These are phyloP conservation scores for Turritopsis rubra DNA, from an alignment of 30 jellyfish, hydroid and myxozoan species.

Conservation along the genomic window DNA sequence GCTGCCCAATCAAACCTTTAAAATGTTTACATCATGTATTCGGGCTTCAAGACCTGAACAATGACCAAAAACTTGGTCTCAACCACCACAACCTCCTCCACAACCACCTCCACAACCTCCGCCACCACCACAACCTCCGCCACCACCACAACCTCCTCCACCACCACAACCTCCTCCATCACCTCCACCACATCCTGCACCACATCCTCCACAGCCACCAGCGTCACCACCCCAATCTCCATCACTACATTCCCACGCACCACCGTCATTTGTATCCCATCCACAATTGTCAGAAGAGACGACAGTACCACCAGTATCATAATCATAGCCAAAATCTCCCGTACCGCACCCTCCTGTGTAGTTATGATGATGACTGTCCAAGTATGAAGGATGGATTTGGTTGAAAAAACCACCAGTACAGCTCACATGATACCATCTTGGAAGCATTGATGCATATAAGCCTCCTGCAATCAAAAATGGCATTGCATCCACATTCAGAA, in stretches of 20 bases:
- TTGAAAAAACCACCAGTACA: conserved; percentile 22
- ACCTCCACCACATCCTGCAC: conserved; percentile 37
- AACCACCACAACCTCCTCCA: conserved; percentile 40
- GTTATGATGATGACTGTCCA: conserved; percentile 6
- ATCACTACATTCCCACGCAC: conserved; percentile 32
- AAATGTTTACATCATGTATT: too few relatives aligned
- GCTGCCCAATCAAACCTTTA: too few relatives aligned
- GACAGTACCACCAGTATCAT: conserved; percentile 26
- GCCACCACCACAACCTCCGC: conserved; percentile 44
- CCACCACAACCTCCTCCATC: conserved; percentile 45
- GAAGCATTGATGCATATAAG: conserved; percentile 34
- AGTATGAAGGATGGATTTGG: conserved; percentile 21
- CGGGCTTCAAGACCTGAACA: too few relatives aligned
- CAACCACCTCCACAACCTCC: conserved; percentile 36
- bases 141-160: conserved; percentile 45
- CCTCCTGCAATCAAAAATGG: conserved; percentile 46
- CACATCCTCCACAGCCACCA: conserved; percentile 39
- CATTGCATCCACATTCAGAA: conserved; percentile 41
- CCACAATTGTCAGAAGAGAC: conserved; percentile 13
- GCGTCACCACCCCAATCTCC: conserved; percentile 43
- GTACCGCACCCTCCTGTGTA: conserved; percentile 32
- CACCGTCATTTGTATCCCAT: conserved; percentile 23
- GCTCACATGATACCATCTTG: conserved; percentile 34
- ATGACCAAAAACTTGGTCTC: conserved; percentile 16
- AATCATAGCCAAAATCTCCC: conserved; percentile 6